Conservation (phyloP, 2,797 vertebrate species). For the Leuciscus waleckii region DNA sequence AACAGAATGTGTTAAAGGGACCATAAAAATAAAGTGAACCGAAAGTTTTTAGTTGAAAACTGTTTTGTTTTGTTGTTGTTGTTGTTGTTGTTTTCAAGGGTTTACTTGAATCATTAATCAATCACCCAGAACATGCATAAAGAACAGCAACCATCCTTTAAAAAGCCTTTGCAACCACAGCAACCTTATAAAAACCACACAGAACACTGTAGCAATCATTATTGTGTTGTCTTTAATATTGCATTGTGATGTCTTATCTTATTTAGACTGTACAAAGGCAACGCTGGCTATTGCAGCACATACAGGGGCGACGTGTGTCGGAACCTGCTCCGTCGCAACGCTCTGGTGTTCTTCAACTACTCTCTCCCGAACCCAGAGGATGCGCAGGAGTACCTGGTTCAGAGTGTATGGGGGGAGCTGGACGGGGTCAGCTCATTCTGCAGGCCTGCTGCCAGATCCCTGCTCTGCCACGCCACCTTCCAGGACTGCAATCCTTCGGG, state of each 20-base stretch:
- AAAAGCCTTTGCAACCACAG: neutral
- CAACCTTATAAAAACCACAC: too few species aligned
- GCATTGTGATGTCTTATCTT: constrained; percentile 40
- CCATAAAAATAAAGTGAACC: too few species aligned
- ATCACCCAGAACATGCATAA: neutral
- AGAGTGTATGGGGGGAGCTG: constrained; percentile 84
- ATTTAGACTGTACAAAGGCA: constrained; percentile 86
- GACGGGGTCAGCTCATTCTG: constrained; percentile 84
- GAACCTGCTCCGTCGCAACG: constrained; percentile 76
- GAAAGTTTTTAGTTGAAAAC: too few species aligned
- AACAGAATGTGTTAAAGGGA: too few species aligned
- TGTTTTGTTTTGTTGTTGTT: too few species aligned
- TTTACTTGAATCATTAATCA: neutral
- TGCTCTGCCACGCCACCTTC: constrained; percentile 91
- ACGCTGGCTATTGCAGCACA: constrained; percentile 88
- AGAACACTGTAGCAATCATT: neutral
- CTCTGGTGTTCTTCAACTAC: constrained; percentile 93
- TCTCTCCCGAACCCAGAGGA: constrained; percentile 88
- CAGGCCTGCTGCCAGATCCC: constrained; percentile 82
- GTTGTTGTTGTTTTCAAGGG: too few species aligned
- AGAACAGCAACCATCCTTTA: neutral
- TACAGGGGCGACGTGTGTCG: constrained; percentile 90
- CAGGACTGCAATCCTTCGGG: constrained; percentile 90
- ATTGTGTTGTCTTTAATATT: constrained; percentile 18
- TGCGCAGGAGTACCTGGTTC: constrained; percentile 89